A percentile compares a stretch with the other conserved stretches of the same genome.
phyloP scores from a whole-genome alignment of 2,888 invertebrate genomes.

The Atethmia centrago region DNA sequence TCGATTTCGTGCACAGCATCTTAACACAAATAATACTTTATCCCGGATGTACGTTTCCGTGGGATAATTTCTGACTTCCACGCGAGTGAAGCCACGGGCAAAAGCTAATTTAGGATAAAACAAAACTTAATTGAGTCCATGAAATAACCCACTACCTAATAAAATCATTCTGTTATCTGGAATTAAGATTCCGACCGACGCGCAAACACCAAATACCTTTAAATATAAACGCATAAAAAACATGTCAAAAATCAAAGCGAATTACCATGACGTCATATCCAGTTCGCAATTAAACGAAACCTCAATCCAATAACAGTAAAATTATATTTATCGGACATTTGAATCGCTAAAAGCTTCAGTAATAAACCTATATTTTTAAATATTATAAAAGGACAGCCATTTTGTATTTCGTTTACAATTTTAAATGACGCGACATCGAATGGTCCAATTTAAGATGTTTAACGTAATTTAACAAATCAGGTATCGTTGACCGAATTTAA shows the following conservation, averaged over 20 bases:
- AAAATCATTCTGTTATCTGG: neutral
- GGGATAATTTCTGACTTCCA: too few species aligned
- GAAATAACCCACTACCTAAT: neutral
- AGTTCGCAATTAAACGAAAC: conserved; percentile 7
- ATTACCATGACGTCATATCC: neutral
- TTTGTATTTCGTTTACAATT: conserved; percentile 21
- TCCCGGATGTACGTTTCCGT: too few species aligned
- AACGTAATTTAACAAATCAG: conserved; percentile 1
- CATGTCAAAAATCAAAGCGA: neutral
- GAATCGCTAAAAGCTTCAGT: conserved; percentile 19
- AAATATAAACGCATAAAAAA: neutral
- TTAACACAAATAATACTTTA: too few species aligned
- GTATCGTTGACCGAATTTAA: neutral
- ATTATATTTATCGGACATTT: conserved; percentile 19
- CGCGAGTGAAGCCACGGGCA: too few species aligned
- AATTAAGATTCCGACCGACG: neutral
- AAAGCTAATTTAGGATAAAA: neutral
- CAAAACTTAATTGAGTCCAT: neutral
- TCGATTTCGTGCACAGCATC: too few species aligned
- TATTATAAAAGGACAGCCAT: conserved; percentile 10
- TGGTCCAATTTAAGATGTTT: conserved; percentile 10
- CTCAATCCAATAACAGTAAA: neutral
- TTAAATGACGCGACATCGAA: conserved; percentile 6
- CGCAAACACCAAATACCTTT: neutral
- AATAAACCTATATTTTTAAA: conserved; percentile 10